Base-by-base conservation (phyloP, 2,113 vertebrate genomes). In the Polypterus senegalus region DNA sequence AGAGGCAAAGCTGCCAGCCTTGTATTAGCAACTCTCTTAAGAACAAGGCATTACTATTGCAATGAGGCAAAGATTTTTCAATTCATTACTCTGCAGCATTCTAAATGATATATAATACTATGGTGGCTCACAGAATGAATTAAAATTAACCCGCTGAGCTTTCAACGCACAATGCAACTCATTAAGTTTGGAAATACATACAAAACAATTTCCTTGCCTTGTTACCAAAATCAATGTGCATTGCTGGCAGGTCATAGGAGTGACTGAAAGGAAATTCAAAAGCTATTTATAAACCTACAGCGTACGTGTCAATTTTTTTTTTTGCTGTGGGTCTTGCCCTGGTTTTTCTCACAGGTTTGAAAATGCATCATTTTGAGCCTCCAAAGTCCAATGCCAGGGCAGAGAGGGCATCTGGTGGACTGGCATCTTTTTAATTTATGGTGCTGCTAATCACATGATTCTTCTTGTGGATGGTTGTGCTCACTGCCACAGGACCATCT, bases 51-150 rank as follows among this genome's bases (percentile, higher is more conserved):
- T 3, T 4, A 27, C 27, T 57, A 45, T 27, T 11, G 43, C 56
- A 57, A 57, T 11, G 27, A 51, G 49, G 9, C 49, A 57, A 57
- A 27, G 56, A 57, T 44, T 57, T 57, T 57, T 57, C 56, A 57
- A 57, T 57, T 57, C 10, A 57, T 57, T 57, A 57, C 7, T 7
- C 27, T 57, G 56, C 46, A 57, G 56, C 46, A 57, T 57, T 57
- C 7, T 9, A 44, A 57, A 57, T 27, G 46, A 57, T 57, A 57
- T 57, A 57, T 57, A 57, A 45, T 57, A 57, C 56, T 57, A 57
- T 27, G 46, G 56, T 11, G 56, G 56, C 46, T 27, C 56, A 27
- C 4, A 44, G 56, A 57, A 57, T 57, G 56, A 57, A 57, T 57
- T 27, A 57, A 5, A 9, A 57, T 57, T 11, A 57, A 57, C 56